Percentiles rank a stretch among this genome's conserved stretches.
These are phyloP conservation scores for Yponomeuta malinellus DNA, from an alignment of 2,888 invertebrate genomes.

Conservation along the genomic window DNA sequence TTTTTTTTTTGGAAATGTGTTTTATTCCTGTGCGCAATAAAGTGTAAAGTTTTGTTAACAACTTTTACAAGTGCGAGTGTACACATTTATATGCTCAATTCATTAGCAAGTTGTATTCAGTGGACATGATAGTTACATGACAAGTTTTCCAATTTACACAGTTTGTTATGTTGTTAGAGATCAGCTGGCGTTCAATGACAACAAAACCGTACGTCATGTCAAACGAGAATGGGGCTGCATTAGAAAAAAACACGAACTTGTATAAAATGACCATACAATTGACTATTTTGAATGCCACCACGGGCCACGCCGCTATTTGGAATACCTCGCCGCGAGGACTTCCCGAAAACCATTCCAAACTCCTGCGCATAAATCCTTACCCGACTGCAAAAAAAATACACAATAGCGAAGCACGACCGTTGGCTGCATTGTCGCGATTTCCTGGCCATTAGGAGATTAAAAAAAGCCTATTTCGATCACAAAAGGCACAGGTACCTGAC, in stretches of 20 bases:
- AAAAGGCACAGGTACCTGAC: constrained; percentile 50
- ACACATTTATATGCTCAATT: too few relatives aligned
- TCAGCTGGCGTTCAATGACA: not conserved
- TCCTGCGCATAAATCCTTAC: constrained; percentile 10
- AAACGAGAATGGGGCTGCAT: not conserved
- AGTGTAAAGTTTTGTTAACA: too few relatives aligned
- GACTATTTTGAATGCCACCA: constrained; percentile 2
- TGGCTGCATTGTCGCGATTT: constrained; percentile 55
- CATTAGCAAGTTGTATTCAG: too few relatives aligned
- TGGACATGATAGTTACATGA: too few relatives aligned
- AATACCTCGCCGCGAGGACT: not conserved
- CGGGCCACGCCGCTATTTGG: constrained; percentile 17
- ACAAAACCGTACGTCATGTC: not conserved
- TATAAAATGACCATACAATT: not conserved
- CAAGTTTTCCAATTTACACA: too few relatives aligned
- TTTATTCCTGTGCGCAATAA: too few relatives aligned
- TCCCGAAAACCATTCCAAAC: constrained; percentile 9
- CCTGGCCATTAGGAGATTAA: constrained; percentile 40
- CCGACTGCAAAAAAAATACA: not conserved
- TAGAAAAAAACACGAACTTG: not conserved
- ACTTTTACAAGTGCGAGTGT: too few relatives aligned
- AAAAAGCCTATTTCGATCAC: constrained; percentile 32
- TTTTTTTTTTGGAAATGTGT: too few relatives aligned
- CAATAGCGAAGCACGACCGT: constrained; percentile 28
- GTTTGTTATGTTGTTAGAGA: too few relatives aligned